These are phyloP conservation scores for Galeopsomyia nigrocyanea DNA, from an alignment of 2,888 invertebrate genomes.

Conservation along the genomic window DNA sequence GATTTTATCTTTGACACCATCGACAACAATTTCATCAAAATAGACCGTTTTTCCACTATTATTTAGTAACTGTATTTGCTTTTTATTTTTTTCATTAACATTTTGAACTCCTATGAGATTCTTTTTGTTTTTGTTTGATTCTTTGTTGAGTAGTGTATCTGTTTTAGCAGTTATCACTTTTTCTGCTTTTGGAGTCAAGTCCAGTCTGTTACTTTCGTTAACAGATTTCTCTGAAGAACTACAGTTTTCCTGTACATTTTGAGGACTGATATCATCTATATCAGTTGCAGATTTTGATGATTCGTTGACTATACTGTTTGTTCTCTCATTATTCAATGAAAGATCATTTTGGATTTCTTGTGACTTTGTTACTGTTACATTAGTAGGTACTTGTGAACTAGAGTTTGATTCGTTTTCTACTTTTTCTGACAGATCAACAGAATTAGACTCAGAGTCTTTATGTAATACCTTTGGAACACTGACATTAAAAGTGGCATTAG, in stretches of 20 bases:
- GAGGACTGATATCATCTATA: slow-evolving; percentile 11
- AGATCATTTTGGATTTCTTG: slow-evolving; percentile 56
- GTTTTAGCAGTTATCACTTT: slow-evolving; percentile 56
- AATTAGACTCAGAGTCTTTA: slow-evolving; percentile 55
- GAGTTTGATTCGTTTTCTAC: slow-evolving; percentile 57
- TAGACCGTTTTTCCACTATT: slow-evolving; percentile 62
- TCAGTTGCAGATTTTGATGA: slow-evolving; percentile 20
- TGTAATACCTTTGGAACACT: slow-evolving; percentile 61
- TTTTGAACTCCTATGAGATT: slow-evolving; percentile 59
- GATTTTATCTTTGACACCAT: slow-evolving; percentile 63
- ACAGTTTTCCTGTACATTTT: slow-evolving; percentile 30
- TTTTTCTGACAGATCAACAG: slow-evolving; percentile 59
- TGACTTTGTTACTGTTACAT: slow-evolving; percentile 62
- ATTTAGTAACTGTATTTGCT: slow-evolving; percentile 55
- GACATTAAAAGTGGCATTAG: slow-evolving; percentile 65
- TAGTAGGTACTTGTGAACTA: slow-evolving; percentile 60
- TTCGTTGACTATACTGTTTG: slow-evolving; percentile 46
- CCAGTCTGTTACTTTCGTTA: slow-evolving; percentile 49
- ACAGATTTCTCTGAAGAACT: slow-evolving; percentile 18
- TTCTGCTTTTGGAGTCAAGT: slow-evolving; percentile 53
- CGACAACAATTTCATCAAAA: slow-evolving; percentile 65
- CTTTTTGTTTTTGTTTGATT: slow-evolving; percentile 58
- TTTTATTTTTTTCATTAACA: slow-evolving; percentile 62
- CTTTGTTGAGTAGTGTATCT: slow-evolving; percentile 59
- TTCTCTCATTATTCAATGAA: slow-evolving; percentile 41